Evolutionary conservation across 2,888 invertebrate species (phyloP).

Genomic region (Phaonia tiefii): DNA sequence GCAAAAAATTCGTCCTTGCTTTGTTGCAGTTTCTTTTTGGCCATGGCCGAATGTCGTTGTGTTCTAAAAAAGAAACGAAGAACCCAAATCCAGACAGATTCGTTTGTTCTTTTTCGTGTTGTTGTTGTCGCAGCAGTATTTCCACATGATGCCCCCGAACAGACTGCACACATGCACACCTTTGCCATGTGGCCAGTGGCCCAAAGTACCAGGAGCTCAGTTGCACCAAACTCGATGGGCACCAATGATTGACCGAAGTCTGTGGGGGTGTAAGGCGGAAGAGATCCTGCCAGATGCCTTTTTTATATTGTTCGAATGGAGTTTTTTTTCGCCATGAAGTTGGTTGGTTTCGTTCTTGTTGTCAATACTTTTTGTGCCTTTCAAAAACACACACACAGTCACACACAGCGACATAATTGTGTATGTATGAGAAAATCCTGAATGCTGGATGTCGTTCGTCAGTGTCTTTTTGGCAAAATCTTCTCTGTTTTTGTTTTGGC

Average conservation of each 20-base stretch:
- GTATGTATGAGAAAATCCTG: background rate
- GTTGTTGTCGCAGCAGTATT: slow-evolving; percentile 54
- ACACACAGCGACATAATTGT: background rate
- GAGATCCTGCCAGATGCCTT: slow-evolving; percentile 36
- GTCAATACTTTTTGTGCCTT: slow-evolving; percentile 15
- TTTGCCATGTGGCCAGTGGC: background rate
- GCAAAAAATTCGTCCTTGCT: slow-evolving; percentile 80
- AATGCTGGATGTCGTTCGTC: background rate
- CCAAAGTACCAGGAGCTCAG: slow-evolving; percentile 62
- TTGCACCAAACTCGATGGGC: background rate
- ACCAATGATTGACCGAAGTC: too few relatives aligned
- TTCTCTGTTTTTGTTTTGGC: slow-evolving; percentile 35
- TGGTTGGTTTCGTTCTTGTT: slow-evolving; percentile 37
- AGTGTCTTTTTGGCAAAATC: background rate
- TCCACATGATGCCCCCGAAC: background rate
- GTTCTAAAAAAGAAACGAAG: slow-evolving; percentile 77
- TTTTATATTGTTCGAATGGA: slow-evolving; percentile 30
- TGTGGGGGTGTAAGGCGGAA: background rate
- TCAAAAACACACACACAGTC: too few relatives aligned
- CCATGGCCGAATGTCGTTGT: slow-evolving; percentile 67
- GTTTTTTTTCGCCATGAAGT: slow-evolving; percentile 42
- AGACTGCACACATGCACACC: slow-evolving; percentile 3
- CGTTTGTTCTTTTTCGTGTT: slow-evolving; percentile 67
- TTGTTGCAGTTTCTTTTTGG: slow-evolving; percentile 79
- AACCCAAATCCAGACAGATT: slow-evolving; percentile 67